Conservation (phyloP, 2,888 invertebrate genomes). For the Glyphotaelius pellucidus region DNA sequence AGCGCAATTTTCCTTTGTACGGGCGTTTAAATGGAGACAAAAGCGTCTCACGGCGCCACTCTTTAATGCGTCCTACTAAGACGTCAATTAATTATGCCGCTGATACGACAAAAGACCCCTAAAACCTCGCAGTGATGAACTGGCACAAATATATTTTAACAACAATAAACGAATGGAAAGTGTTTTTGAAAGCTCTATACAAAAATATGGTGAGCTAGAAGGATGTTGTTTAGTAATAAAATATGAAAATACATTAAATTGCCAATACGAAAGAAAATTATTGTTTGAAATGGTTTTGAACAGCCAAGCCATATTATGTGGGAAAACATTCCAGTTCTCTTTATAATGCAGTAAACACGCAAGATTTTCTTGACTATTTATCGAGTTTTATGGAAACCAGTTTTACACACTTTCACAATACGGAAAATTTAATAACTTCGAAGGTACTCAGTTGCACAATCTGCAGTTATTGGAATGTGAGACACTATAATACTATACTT, state of each 20-base stretch:
- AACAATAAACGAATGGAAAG: background rate
- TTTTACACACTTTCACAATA: background rate
- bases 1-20: constrained; percentile 24
- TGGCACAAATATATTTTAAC: background rate
- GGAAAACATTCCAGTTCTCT: background rate
- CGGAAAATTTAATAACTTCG: background rate
- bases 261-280: background rate
- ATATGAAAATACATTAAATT: background rate
- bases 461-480: background rate
- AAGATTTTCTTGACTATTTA: background rate
- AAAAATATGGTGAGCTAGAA: background rate
- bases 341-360: background rate
- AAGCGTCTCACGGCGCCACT: constrained; percentile 14
- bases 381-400: background rate
- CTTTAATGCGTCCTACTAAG: constrained; percentile 4
- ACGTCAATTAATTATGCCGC: background rate
- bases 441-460: background rate
- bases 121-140: background rate
- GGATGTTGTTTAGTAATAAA: background rate
- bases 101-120: background rate
- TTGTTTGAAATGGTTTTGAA: background rate
- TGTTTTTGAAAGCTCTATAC: background rate
- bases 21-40: constrained; percentile 17
- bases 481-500: no score
- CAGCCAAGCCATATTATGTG: background rate